phyloP scores from a whole-genome alignment of 2,888 invertebrate species.

The Stenoptilia bipunctidactyla region DNA sequence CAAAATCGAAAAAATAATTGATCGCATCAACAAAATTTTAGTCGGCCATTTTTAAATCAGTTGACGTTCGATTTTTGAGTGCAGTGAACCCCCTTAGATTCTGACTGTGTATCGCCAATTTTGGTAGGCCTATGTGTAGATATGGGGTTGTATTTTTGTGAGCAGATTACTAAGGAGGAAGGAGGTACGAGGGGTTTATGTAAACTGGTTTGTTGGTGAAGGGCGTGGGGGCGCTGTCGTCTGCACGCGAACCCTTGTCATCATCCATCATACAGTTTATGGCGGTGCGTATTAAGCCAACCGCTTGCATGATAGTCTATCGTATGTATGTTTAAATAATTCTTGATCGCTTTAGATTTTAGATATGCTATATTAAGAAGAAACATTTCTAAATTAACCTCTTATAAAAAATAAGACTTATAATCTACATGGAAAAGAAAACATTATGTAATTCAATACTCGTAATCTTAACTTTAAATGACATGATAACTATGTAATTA shows the following conservation, averaged over 20 bases:
- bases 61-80: constrained; percentile 56
- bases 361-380: too few relatives aligned
- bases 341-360: too few relatives aligned
- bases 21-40: too few relatives aligned
- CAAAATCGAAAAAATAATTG: too few relatives aligned
- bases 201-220: constrained; percentile 29
- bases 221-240: constrained; percentile 52
- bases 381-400: too few relatives aligned
- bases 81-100: constrained; percentile 57
- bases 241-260: constrained; percentile 59
- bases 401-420: too few relatives aligned
- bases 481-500: too few relatives aligned
- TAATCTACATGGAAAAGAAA: too few relatives aligned
- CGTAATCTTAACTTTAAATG: too few relatives aligned
- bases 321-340: constrained; percentile 12
- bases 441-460: too few relatives aligned
- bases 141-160: neutral
- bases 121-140: constrained; percentile 24
- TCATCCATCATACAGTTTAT: constrained; percentile 67
- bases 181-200: constrained; percentile 30
- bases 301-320: constrained; percentile 50
- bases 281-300: constrained; percentile 46
- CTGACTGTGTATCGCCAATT: constrained; percentile 28
- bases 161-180: constrained; percentile 4
- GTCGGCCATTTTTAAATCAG: constrained; percentile 52